phyloP scores from a whole-genome alignment of 2,888 invertebrate species.

The Luffia ferchaultella region DNA sequence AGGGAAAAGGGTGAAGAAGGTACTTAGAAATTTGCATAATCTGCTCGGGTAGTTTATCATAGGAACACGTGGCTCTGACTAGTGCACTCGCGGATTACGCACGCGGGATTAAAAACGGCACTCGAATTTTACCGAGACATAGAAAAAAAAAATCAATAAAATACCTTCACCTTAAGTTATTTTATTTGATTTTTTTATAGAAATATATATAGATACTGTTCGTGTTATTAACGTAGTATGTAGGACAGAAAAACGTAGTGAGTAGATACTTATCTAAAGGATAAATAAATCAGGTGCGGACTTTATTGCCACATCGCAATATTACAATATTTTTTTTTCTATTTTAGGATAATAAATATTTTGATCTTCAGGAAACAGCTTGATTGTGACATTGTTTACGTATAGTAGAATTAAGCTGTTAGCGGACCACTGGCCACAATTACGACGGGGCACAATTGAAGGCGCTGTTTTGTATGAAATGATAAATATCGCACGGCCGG shows the following conservation, averaged over 20 bases:
- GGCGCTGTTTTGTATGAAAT: conserved; percentile 53
- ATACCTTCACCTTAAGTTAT: too few species aligned
- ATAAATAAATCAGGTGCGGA: too few species aligned
- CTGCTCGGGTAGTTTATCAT: conserved; percentile 63
- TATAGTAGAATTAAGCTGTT: neutral
- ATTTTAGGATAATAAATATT: neutral
- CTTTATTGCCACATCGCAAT: too few species aligned
- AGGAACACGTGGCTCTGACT: conserved; percentile 66
- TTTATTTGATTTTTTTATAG: too few species aligned
- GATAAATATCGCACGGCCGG: conserved; percentile 59
- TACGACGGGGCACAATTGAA: conserved; percentile 32
- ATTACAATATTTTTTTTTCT: too few species aligned
- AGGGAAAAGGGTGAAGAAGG: conserved; percentile 35
- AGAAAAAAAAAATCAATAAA: too few species aligned
- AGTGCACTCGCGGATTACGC: conserved; percentile 61
- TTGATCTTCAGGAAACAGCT: neutral
- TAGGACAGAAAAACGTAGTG: too few species aligned
- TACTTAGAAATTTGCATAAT: conserved; percentile 53
- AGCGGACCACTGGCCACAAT: conserved; percentile 19
- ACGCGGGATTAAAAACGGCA: conserved; percentile 11
- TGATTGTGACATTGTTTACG: neutral
- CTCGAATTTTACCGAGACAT: neutral
- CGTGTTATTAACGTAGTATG: too few species aligned
- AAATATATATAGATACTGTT: too few species aligned
- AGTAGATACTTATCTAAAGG: too few species aligned